Base-by-base conservation (phyloP, 1,140 invertebrate genomes). In the Episyrphus balteatus region DNA sequence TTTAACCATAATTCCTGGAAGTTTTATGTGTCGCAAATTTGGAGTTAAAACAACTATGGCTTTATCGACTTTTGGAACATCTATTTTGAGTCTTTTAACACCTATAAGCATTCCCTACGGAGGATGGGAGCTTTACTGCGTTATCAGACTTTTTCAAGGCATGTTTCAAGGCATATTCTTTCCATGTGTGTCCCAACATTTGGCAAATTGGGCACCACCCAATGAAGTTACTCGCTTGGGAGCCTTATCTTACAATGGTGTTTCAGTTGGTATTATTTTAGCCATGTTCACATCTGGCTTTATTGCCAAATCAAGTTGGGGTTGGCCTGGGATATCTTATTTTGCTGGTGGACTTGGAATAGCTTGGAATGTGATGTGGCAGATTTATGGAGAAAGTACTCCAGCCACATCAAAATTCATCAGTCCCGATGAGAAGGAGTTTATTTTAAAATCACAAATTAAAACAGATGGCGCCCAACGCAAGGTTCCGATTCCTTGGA, bases 241-340 rank as follows among this genome's bases (percentile, higher is more conserved):
- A n/a, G 75, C 79, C 1, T 67, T 80, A 43, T 70, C 79, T 17
- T 78, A 80, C 59, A 73, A 73, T 57, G 82, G 83, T 2, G 70
- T 74, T 0, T 77, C 84, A 53, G 77, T 86, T 50, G 86, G 86
- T 8, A 86, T 81, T 1, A 81, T 82, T 6, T 78, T 89, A 5
- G 60, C 87, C 1, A 75, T 81, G 12, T 75, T 88, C 66, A 14
- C 58, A 5, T 79, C 77, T 31, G 87, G 86, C 0, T 48, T 74
- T 8, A 59, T 90, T 2, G 77, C 83, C 1, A 73, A 69, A 5
- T 81, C 80, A 0, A 51, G 51, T 1, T 50, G 74, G 2, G 87
- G 86, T 1, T 90, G 87, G 87, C 84, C 84, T 0, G 73, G 79
- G 14, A 78, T 86, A 8, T 91, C 88, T 61, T 90, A 90, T 56